These are phyloP conservation scores for Oophaga sylvatica DNA, from an alignment of 2,797 vertebrate genomes.

Conservation along the genomic window DNA sequence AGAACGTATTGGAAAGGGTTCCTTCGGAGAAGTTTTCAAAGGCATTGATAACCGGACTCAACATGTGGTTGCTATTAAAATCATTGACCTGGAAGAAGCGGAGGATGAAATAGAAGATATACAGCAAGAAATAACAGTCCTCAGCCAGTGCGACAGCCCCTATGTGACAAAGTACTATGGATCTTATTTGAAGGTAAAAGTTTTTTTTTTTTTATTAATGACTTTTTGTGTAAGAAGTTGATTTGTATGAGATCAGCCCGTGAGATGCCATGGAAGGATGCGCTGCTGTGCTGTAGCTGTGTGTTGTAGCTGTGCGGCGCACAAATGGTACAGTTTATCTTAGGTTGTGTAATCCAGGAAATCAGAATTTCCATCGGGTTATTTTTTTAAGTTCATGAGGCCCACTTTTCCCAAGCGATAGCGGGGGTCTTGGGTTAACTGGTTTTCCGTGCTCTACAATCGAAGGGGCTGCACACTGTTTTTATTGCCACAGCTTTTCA, in stretches of 20 bases:
- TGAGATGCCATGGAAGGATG: neutral
- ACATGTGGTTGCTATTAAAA: conserved; percentile 83
- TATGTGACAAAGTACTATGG: conserved; percentile 83
- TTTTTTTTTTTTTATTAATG: neutral
- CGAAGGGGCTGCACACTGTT: neutral
- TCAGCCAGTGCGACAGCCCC: conserved; percentile 82
- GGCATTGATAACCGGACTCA: conserved; percentile 82
- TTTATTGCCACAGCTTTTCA: neutral
- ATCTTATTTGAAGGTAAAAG: conserved; percentile 81
- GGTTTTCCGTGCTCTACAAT: neutral
- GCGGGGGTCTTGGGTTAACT: neutral
- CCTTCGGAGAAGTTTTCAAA: conserved; percentile 83
- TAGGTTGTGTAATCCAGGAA: neutral
- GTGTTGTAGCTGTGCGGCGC: neutral
- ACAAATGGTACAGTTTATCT: conserved; percentile 1
- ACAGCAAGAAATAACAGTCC: conserved; percentile 82
- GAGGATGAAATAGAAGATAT: conserved; percentile 85
- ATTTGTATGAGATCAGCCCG: neutral
- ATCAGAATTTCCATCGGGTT: conserved; percentile 1
- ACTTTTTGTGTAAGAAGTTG: neutral
- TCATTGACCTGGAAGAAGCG: conserved; percentile 82
- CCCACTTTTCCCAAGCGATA: neutral
- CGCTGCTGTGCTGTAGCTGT: too few relatives aligned
- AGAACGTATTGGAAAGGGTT: conserved; percentile 82
- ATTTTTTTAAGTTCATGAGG: conserved; percentile 17